These are phyloP conservation scores for Trachythela sp. DNA, from an alignment of 64 coral and sea anemone genomes.

Conservation along the genomic window DNA sequence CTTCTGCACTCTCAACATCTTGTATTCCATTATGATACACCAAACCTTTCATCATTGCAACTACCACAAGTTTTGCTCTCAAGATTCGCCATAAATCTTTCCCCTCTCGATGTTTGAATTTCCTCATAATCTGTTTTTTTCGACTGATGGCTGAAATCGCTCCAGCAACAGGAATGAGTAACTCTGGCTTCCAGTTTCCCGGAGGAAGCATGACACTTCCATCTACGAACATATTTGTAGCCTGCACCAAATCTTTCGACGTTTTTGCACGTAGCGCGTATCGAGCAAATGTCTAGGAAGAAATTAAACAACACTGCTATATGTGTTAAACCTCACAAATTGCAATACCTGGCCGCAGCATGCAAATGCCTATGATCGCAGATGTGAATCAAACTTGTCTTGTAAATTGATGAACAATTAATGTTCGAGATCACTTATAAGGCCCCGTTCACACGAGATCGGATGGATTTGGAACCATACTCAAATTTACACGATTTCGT, in stretches of 20 bases:
- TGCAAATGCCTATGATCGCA: too few relatives aligned
- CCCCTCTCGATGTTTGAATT: neutral
- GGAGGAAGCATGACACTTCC: slow-evolving; percentile 13
- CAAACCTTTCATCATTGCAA: neutral
- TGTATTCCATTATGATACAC: neutral
- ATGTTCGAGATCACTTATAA: too few relatives aligned
- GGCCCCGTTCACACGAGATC: too few relatives aligned
- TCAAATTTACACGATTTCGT: too few relatives aligned
- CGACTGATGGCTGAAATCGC: neutral
- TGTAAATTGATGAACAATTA: too few relatives aligned
- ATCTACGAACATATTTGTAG: neutral
- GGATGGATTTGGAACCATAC: too few relatives aligned
- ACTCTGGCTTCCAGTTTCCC: neutral
- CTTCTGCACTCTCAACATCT: neutral
- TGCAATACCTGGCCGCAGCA: too few relatives aligned
- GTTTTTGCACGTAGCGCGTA: neutral
- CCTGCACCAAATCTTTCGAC: neutral
- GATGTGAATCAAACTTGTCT: too few relatives aligned
- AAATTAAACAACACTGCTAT: too few relatives aligned
- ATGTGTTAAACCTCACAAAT: too few relatives aligned
- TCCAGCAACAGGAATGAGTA: neutral
- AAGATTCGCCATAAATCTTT: neutral
- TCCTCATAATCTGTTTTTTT: neutral
- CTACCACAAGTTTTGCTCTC: neutral
- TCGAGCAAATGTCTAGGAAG: neutral